These are phyloP conservation scores for Diadophis punctatus DNA, from an alignment of 2,113 vertebrate species.

Conservation along the genomic window DNA sequence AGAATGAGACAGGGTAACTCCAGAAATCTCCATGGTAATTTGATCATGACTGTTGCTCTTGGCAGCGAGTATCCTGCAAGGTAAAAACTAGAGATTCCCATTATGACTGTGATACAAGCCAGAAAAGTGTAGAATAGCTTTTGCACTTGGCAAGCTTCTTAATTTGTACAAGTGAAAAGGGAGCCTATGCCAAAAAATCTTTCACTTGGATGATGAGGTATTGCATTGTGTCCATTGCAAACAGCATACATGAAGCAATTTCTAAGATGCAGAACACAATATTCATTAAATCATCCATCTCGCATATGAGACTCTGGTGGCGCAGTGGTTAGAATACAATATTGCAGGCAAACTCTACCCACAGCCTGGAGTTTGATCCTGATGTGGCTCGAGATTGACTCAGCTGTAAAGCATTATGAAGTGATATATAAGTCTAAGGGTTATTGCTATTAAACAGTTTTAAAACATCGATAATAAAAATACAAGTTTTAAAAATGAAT, in stretches of 20 bases:
- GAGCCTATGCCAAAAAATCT: slow-evolving; percentile 57
- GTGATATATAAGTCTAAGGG: neutral
- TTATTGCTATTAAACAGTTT: neutral
- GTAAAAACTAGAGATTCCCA: neutral
- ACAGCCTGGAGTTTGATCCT: neutral
- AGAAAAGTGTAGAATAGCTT: neutral
- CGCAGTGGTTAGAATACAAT: neutral
- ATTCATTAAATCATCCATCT: slow-evolving; percentile 7
- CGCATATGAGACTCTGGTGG: neutral
- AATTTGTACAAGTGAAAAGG: neutral
- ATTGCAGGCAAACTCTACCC: neutral
- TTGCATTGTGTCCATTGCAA: slow-evolving; percentile 37
- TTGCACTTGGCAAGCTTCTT: slow-evolving; percentile 6
- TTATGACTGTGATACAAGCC: neutral
- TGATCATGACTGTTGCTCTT: neutral
- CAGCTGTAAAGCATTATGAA: neutral
- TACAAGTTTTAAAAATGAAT: neutral
- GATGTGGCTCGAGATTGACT: neutral
- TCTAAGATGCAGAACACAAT: slow-evolving; percentile 32
- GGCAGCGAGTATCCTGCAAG: neutral
- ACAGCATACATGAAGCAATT: slow-evolving; percentile 47
- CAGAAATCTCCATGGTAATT: neutral
- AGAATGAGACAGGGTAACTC: neutral
- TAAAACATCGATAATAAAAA: neutral
- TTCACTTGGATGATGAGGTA: slow-evolving; percentile 39